Conservation (phyloP, 2,113 vertebrate genomes). For the Rhodinocichla rosea region DNA sequence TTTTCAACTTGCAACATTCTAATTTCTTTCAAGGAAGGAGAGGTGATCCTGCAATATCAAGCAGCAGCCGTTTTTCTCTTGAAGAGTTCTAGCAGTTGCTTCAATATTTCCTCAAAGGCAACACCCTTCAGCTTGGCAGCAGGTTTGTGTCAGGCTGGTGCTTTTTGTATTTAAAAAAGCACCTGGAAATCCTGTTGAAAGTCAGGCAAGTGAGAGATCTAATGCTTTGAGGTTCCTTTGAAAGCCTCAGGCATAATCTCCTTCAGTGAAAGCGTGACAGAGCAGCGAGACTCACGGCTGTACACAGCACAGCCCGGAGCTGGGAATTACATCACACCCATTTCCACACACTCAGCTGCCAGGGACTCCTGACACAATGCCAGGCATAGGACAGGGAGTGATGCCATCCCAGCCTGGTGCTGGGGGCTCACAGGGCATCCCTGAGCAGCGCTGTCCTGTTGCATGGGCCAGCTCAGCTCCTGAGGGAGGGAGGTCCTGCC, state of each 20-base stretch:
- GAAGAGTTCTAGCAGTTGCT: background rate
- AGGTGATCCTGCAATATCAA: background rate
- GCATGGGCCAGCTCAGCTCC: background rate
- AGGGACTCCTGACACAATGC: background rate
- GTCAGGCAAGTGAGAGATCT: background rate
- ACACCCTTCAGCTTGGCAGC: background rate
- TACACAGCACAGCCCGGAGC: rapidly evolving
- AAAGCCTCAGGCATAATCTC: background rate
- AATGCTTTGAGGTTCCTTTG: background rate
- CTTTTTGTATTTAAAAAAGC: background rate
- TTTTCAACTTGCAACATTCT: background rate
- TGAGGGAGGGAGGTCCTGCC: background rate
- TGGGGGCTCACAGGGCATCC: background rate
- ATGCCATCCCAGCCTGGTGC: background rate
- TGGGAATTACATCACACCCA: background rate
- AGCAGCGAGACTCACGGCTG: background rate
- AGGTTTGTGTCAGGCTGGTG: background rate
- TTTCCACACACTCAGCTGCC: background rate
- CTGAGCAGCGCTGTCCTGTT: background rate
- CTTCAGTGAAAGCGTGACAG: background rate
- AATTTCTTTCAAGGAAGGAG: background rate
- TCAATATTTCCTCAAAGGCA: constrained; percentile 8
- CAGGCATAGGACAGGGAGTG: background rate
- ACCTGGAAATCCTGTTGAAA: background rate
- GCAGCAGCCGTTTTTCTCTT: background rate